A percentile compares a stretch with the other conserved stretches of the same genome.
Evolutionary conservation across 1,140 invertebrate species (phyloP).

Genomic region (Aphelenchoides fujianensis): DNA sequence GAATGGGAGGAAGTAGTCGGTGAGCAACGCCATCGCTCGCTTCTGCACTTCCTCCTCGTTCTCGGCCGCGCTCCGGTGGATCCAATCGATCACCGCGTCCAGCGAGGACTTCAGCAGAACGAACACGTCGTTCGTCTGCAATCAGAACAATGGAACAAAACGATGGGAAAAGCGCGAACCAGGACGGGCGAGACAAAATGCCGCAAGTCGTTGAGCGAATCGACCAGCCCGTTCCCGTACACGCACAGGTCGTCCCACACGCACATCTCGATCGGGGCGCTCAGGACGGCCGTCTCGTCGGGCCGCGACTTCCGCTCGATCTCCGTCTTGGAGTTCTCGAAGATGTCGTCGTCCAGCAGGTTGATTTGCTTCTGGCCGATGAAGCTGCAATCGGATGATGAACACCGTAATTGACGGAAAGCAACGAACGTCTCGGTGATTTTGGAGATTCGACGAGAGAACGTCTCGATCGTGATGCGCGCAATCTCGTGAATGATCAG

Average conservation of each 20-base stretch:
- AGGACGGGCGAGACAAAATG: constrained; percentile 50
- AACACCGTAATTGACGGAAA: no score
- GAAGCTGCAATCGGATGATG: constrained; percentile 35
- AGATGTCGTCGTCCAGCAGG: constrained; percentile 49
- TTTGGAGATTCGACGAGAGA: constrained; percentile 31
- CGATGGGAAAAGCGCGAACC: constrained; percentile 40
- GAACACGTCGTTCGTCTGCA: constrained; percentile 40
- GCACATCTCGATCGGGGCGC: constrained; percentile 54
- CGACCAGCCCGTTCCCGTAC: constrained; percentile 55
- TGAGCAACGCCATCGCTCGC: constrained; percentile 37
- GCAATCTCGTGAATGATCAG: constrained; percentile 48
- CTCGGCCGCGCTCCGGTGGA: constrained; percentile 31
- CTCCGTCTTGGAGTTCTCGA: constrained; percentile 48
- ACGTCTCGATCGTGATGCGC: constrained; percentile 45
- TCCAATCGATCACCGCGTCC: constrained; percentile 41
- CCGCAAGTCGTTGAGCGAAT: constrained; percentile 53
- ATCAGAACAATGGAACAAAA: no score
- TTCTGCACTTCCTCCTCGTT: constrained; percentile 22
- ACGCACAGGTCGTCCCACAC: constrained; percentile 60
- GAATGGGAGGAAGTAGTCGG: constrained; percentile 48
- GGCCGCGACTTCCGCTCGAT: constrained; percentile 28
- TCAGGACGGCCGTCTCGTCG: constrained; percentile 34
- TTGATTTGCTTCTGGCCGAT: constrained; percentile 32
- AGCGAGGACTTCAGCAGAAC: constrained; percentile 32
- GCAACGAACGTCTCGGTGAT: constrained; percentile 39